Base-by-base conservation (phyloP, 2,113 vertebrate species). In the Hippocampus guttulatus region DNA sequence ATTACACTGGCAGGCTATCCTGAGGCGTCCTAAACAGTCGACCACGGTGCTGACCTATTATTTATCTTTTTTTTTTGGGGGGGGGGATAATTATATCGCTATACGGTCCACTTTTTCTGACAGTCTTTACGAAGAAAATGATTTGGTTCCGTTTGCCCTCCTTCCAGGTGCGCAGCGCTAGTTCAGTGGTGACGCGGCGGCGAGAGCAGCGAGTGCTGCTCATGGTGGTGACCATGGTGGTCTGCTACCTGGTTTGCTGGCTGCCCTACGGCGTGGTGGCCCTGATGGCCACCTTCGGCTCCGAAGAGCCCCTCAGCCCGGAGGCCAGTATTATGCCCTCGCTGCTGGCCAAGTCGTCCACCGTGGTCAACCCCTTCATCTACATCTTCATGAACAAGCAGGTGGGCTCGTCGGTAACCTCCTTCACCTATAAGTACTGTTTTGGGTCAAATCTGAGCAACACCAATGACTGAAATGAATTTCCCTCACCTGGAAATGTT, bases 301-400 rank as follows among this genome's bases (percentile, higher is more conserved):
- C 80, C 8, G 78, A 20, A 0, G 91, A 90, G n/a, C 69, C 92
- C 8, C 43, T 93, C 73, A 85, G 80, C 11, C 89, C 93, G 0
- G 76, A 85, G 49, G 91, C 88, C 2, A 93, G 89, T 75, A 78
- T 93, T 76, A 76, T 89, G 20, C 93, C 94, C 0, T 93, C 91
- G 4, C 55, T 94, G 62, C 89, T 94, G 10, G 93, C 92, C 82
- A 93, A 94, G 83, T 90, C 88, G 76, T 94, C 92, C 81, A 92
- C 91, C 0, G 87, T 91, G 76, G 72, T 92, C 80, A 93, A 93
- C 80, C 92, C 92, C 21, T 87, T 94, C 49, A 92, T 93, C 73
- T 93, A 93, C 52, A 68, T 93, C 23, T 92, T 93, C 67, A 87
- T 94, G 85, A 94, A 94, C 84, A 94, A 91, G 76, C 91, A 93